Base-by-base conservation (phyloP, 2,888 invertebrate species). In the Lepeophtheirus nordmannii region DNA sequence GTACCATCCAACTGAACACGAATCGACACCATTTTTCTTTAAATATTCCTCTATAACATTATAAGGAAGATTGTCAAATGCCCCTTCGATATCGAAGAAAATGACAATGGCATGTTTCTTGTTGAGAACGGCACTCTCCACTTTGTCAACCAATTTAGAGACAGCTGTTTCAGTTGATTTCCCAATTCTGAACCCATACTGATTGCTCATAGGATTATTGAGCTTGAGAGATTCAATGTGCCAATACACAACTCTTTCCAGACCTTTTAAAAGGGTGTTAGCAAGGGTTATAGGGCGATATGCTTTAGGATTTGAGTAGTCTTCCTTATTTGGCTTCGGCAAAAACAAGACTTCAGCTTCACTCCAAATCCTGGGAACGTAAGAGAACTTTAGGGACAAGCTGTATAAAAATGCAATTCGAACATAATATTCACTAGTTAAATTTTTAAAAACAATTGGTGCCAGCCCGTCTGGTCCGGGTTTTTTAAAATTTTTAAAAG, bases 11-110 rank as follows among this genome's bases (percentile, higher is more conserved):
- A 46, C 8, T 46, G 53, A 5, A 8, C 2, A 46, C 2, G 5
- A 46, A 8, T 46, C 53, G 8, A 46, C 8, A 46, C 53, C 53
- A 46, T 46, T 46, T 14, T n/a, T 2, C 7, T 30, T 5, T 5
- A 46, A 46, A 46, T n/a, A 8, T n/a, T 2, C 8, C 8, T 46
- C 53, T 5, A 46, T 46, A 5, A 46, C 8, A 8, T 46, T 8
- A 8, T 46, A 46, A 8, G 53, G 17, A 8, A 60, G 60, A 7
- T 60, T 23, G 23, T 60, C 37, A 38, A 60, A 60, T 20, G 30
- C 23, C n/a, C 60, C 23, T 60, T 60, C 12, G 2, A 60, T 60
- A 22, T 60, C 60, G 1, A 60, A 10, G 37, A 60, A 60, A 17
- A 60, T n/a, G 2, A 14, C 60, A 14, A 60, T 3, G n/a, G 37